Base-by-base conservation (phyloP, 2,113 vertebrate genomes). In the Egretta garzetta region DNA sequence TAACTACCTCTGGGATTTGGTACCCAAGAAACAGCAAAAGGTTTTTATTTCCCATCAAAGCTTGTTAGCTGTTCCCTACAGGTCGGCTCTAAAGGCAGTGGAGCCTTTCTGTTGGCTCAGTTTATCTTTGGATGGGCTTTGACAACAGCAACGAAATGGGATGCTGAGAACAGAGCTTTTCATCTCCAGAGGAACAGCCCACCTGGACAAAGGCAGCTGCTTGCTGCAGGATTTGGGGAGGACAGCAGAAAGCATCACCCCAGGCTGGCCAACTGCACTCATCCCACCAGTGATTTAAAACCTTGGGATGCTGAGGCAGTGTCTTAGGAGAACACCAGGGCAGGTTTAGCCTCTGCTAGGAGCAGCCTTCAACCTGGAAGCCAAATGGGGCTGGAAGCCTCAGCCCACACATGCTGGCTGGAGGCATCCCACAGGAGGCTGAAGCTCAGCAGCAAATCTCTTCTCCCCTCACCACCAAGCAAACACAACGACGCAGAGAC, bases 401-500 rank as follows among this genome's bases (percentile, higher is more conserved):
- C 52, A 60, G 4, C 15, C 26, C 53, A 16, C 10, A 3, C 4
- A 0, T 2, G 3, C 26, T 28, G 53, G 9, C n/a, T 35, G 22
- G 7, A 3, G 22, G 20, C 28, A 50, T n/a, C 53, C 26, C 15
- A 11, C n/a, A 37, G 9, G 9, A 21, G 26, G 7, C 35, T 5
- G 41, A 43, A 45, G 19, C 55, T 80, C 60, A 30, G n/a, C 66
- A 24, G 11, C 0, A 6, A 27, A 22, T 8, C 19, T 55, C 53
- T 9, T 37, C 49, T 37, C 17, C 37, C 10, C 8, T 12, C 15
- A 30, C 43, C 53, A 24, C 47, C 53, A 26, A 11, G 10, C 8
- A 27, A 32, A 27, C 37, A 5, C 39, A 32, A 3, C 35, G 19
- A 11, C 0, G 4, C 28, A 28, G 33, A 0, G 0, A 30, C 30